Conservation (phyloP, 2,113 vertebrate genomes). For the Seriola rivoliana region DNA sequence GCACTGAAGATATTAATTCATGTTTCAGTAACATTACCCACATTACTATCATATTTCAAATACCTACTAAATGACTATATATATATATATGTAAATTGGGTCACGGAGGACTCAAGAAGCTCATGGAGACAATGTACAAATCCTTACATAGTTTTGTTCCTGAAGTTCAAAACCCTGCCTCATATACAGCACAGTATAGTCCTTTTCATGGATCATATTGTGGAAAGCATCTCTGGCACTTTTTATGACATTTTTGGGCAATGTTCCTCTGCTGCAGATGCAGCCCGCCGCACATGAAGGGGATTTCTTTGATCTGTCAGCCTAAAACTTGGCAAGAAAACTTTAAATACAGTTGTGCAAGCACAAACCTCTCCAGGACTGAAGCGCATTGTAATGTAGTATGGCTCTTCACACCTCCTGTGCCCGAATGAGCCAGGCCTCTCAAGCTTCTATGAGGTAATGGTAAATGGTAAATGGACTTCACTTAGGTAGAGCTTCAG, state of each 20-base stretch:
- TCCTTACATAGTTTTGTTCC: background rate
- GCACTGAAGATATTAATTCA: background rate
- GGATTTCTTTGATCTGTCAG: slow-evolving; percentile 26
- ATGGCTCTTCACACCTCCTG: slow-evolving; percentile 1
- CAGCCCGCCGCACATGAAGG: background rate
- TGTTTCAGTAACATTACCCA: no score
- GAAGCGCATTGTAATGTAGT: background rate
- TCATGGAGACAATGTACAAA: background rate
- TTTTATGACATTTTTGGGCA: slow-evolving; percentile 4
- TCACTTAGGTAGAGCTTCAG: no score
- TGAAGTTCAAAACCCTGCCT: background rate
- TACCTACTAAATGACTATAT: background rate
- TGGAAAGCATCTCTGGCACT: slow-evolving; percentile 1
- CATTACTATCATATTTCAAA: no score
- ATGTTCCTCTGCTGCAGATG: slow-evolving; percentile 9
- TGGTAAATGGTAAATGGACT: no score
- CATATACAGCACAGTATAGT: background rate
- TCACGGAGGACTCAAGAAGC: background rate
- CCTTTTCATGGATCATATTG: background rate
- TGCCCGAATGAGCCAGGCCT: background rate
- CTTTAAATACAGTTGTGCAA: slow-evolving; percentile 11
- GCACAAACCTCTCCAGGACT: slow-evolving; percentile 8
- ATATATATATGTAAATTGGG: background rate
- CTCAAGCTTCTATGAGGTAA: background rate
- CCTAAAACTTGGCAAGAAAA: background rate